phyloP scores from a whole-genome alignment of 2,113 vertebrate genomes.

The Hyperoodon ampullatus region DNA sequence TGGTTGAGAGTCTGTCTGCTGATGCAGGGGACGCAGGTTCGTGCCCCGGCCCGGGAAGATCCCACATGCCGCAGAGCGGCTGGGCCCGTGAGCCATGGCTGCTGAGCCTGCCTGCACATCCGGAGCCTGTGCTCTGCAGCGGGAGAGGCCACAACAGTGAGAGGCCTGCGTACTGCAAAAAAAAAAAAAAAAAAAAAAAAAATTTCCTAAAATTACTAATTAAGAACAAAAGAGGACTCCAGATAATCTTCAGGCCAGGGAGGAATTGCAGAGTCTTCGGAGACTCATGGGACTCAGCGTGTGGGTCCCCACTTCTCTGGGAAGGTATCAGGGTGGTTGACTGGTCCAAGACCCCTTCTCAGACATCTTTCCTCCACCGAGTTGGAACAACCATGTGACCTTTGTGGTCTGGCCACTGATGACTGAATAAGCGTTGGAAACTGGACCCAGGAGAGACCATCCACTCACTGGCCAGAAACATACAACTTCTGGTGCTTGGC shows the following conservation, averaged over 20 bases:
- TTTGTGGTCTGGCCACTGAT: background rate
- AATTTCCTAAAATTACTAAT: background rate
- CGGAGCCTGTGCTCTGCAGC: too few species aligned
- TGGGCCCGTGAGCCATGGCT: too few species aligned
- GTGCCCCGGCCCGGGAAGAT: too few species aligned
- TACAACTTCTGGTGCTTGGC: background rate
- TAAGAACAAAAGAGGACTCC: background rate
- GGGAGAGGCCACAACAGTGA: too few species aligned
- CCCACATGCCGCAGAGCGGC: too few species aligned
- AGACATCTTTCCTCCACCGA: background rate
- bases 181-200: too few species aligned
- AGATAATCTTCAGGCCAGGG: background rate
- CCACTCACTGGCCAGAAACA: background rate
- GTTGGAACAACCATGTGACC: rapidly evolving
- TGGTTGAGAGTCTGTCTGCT: too few species aligned
- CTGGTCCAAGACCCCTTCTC: background rate
- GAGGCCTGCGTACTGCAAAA: too few species aligned
- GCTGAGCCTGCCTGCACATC: too few species aligned
- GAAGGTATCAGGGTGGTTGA: background rate
- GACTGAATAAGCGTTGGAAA: background rate
- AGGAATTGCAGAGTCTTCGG: background rate
- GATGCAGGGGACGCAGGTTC: too few species aligned
- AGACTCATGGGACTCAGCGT: background rate
- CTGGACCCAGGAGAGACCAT: background rate
- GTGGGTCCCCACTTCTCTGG: background rate